A percentile compares a stretch with the other conserved stretches of the same genome.
phyloP scores from a whole-genome alignment of 2,888 invertebrate genomes.

The Himalopsyche kuldschensis region DNA sequence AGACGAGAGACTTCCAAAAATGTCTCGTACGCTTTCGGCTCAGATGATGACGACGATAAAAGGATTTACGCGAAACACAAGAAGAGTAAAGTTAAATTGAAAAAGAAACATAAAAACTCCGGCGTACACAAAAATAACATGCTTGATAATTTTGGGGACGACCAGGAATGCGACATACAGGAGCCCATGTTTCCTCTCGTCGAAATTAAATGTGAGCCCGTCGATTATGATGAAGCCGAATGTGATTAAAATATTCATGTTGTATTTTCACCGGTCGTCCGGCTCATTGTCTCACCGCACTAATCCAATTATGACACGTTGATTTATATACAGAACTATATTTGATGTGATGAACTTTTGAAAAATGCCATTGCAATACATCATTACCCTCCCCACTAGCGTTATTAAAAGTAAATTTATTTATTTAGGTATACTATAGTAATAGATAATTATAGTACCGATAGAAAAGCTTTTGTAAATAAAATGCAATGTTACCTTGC shows the following conservation, averaged over 20 bases:
- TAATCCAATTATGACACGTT: neutral
- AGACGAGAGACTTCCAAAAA: constrained; percentile 19
- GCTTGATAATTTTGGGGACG: neutral
- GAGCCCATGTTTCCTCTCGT: constrained; percentile 28
- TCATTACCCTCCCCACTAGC: neutral
- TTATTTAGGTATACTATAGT: neutral
- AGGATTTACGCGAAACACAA: constrained; percentile 31
- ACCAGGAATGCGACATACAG: neutral
- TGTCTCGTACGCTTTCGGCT: constrained; percentile 24
- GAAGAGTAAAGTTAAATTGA: constrained; percentile 28
- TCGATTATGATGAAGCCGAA: constrained; percentile 20
- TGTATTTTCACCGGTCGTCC: neutral
- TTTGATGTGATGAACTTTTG: neutral
- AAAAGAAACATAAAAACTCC: constrained; percentile 38
- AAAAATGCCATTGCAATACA: neutral
- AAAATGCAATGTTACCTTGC: neutral
- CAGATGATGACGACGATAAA: constrained; percentile 40
- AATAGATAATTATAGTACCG: neutral
- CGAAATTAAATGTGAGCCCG: constrained; percentile 29
- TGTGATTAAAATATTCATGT: neutral
- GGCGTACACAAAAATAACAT: neutral
- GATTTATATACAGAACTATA: neutral
- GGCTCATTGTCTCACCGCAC: neutral
- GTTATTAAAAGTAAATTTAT: neutral
- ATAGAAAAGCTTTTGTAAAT: neutral